Percentiles rank a stretch among this genome's conserved stretches.
phyloP scores from a whole-genome alignment of 2,797 vertebrate genomes.

The Momotus momota region DNA sequence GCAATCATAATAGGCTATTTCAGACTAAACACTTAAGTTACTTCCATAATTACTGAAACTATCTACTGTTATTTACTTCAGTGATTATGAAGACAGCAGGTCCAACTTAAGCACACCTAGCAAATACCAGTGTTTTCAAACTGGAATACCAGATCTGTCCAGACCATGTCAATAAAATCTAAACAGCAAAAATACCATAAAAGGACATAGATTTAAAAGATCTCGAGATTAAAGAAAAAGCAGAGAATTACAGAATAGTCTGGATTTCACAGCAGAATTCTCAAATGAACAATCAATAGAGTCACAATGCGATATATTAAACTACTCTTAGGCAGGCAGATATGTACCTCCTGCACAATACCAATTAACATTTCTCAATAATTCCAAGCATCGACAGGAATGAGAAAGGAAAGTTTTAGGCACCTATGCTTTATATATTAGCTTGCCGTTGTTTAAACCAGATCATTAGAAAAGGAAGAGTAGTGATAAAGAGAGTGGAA shows the following conservation, averaged over 20 bases:
- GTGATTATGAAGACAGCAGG: neutral
- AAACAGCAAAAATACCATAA: neutral
- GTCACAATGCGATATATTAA: neutral
- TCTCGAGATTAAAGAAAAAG: neutral
- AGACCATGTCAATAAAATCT: neutral
- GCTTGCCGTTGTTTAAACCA: neutral
- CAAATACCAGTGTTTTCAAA: neutral
- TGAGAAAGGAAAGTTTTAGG: neutral
- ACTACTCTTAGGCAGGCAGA: neutral
- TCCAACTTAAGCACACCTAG: neutral
- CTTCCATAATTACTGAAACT: neutral
- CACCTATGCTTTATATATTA: neutral
- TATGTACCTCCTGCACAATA: neutral
- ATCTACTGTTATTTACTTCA: neutral
- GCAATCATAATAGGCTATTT: neutral
- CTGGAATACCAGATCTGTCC: neutral
- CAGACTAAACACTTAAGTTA: neutral
- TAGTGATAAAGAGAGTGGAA: neutral
- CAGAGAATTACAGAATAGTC: neutral
- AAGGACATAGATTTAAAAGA: neutral
- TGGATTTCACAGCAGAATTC: neutral
- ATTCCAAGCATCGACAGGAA: neutral
- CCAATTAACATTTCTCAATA: neutral
- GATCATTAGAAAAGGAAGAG: neutral
- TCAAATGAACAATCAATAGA: neutral